Evolutionary conservation across 2,113 vertebrate genomes (phyloP).

Genomic region (Heterotilapia buettikoferi): DNA sequence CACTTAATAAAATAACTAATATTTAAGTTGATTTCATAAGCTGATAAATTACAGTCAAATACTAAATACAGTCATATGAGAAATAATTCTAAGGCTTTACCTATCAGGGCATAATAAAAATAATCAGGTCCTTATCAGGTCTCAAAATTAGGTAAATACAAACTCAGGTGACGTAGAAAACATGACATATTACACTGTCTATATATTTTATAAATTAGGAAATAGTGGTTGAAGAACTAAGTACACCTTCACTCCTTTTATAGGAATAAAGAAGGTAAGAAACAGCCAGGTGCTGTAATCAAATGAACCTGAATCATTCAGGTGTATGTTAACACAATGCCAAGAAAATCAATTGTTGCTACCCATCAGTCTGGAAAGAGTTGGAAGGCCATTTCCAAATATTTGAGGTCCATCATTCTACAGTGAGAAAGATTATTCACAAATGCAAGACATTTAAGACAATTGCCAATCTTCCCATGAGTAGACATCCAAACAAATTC

Average conservation of each 20-base stretch:
- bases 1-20: background rate
- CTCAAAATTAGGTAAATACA: background rate
- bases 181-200: background rate
- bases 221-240: background rate
- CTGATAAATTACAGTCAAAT: background rate
- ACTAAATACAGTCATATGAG: background rate
- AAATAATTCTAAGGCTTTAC: background rate
- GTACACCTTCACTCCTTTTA: background rate
- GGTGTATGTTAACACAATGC: background rate
- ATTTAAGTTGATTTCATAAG: background rate
- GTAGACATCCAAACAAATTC: background rate
- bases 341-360: background rate
- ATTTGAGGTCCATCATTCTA: background rate
- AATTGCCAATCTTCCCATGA: background rate
- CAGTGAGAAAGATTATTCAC: background rate
- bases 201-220: background rate
- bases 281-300: background rate
- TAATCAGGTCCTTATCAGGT: background rate
- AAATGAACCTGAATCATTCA: fast-evolving
- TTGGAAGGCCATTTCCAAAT: background rate
- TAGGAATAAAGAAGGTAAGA: background rate
- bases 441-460: background rate
- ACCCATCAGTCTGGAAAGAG: background rate
- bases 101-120: background rate
- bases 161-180: background rate